Base-by-base conservation (phyloP, 1,140 invertebrate genomes). In the Lamellibrachia luymesi region DNA sequence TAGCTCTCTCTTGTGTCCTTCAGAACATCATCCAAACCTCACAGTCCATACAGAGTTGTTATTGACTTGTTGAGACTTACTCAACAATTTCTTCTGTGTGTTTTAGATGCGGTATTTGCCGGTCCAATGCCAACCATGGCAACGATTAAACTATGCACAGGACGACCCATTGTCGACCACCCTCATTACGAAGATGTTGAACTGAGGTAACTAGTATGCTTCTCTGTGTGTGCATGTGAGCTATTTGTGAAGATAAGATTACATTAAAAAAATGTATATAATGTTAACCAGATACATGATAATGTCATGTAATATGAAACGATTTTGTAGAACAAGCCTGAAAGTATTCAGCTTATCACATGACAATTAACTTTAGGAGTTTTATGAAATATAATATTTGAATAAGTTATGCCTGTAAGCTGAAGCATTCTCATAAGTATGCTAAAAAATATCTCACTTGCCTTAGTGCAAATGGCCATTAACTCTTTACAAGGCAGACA, bases 51-150 rank as follows among this genome's bases (percentile, higher is more conserved):
- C 38, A 38, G 38, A 38, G 38, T 38, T 38, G 38, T 38, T 38
- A 38, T 38, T 38, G 38, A 38, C 38, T 91, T 91, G 22, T 91
- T 91, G 49, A 25, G 17, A 17, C 49, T 49, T 22, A 25, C 50
- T 17, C 94, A 91, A 25, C 49, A 94, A 22, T 90, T 38, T 91
- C 13, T 94, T 90, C 91, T 93, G 10, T 93, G 93, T 92, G 38
- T 92, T 93, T 50, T 93, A 97, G 97, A 97, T 95, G 97, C 97
- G 50, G 97, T 97, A 49, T 98, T 98, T 97, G 98, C 98, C 94
- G 98, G 98, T 50, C 97, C 98, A 93, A 98, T 98, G 98, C 97
- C 98, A 5, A 96, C 98, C 5, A 98, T 98, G 97, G 98, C 98
- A 0, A 97, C 98, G 93, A 95, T 98, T 4, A 97, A 98, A 96